Base-by-base conservation (phyloP, 1,140 invertebrate species). In the Heliothis subflexa region DNA sequence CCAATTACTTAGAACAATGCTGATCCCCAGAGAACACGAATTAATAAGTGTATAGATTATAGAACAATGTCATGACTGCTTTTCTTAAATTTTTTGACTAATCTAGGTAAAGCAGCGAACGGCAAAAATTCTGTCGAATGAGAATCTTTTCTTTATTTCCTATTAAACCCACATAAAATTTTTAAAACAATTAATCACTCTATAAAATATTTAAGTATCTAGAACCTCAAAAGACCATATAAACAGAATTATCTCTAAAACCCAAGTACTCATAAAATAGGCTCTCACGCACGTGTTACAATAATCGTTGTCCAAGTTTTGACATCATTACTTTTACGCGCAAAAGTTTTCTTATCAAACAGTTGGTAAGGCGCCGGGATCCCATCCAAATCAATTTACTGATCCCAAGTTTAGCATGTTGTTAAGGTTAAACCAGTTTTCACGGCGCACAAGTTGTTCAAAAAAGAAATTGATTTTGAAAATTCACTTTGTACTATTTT, bases 291-390 rank as follows among this genome's bases (percentile, higher is more conserved):
- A 71, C 68, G 68, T 71, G 49, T 55, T 28, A 33, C 68, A 71
- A 55, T 54, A 71, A 52, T 55, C 49, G 40, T 55, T 47, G 3
- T 7, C 49, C 1, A 70, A 70, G 16, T 71, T 55, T 55, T 33
- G n/a, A 71, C 50, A 71, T 71, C 68, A 71, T 71, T 71, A 71
- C 68, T 71, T 71, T 71, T 55, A 71, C 40, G n/a, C 50, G 21
- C 12, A 11, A 40, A 71, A 71, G 3, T 71, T 71, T 71, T 55
- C 68, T 71, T 28, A 68, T 49, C 12, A 71, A 71, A 55, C 50
- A 28, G 33, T 71, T 54, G 33, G 54, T 54, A 71, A 28, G 25
- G 50, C 50, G 68, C 7, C 18, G 21, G 4, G 21, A 33, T 28
- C 68, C 68, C 68, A 71, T 55, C 68, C 16, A 14, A 71, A 71